A percentile compares a stretch with the other conserved stretches of the same genome.
These are phyloP conservation scores for Etheostoma cragini DNA, from an alignment of 2,113 vertebrate species.

Conservation along the genomic window DNA sequence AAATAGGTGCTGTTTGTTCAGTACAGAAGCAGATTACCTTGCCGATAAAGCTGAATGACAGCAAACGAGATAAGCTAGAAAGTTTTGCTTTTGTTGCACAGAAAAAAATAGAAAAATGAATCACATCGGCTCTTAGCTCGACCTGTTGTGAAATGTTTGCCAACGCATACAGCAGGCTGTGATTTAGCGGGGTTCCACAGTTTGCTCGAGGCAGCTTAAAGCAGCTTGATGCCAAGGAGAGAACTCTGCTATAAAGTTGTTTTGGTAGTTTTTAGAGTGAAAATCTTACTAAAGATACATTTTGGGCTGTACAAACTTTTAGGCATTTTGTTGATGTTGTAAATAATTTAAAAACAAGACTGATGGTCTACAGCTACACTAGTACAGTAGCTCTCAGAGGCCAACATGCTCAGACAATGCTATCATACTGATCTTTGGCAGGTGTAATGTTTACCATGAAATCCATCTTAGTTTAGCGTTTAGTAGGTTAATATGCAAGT, in stretches of 20 bases:
- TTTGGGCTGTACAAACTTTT: not conserved
- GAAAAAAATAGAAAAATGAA: not conserved
- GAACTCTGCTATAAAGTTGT: not conserved
- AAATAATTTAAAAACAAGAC: conserved; percentile 2
- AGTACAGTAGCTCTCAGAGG: not conserved
- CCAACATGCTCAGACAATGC: not conserved
- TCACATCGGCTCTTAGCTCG: conserved; percentile 29
- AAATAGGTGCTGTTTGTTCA: not conserved
- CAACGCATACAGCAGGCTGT: conserved; percentile 15
- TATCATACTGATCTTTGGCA: not conserved
- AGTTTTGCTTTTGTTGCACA: conserved; percentile 6
- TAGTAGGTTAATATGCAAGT: not conserved
- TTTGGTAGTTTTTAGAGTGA: not conserved
- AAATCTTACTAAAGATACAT: conserved; percentile 16
- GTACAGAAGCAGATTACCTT: not conserved
- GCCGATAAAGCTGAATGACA: not conserved
- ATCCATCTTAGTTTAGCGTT: not conserved
- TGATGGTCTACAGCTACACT: not conserved
- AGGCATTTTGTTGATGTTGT: not conserved
- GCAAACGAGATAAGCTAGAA: not conserved
- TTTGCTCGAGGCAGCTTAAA: conserved; percentile 38
- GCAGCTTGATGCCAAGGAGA: conserved; percentile 36
- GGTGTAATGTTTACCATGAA: not conserved
- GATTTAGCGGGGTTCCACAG: conserved; percentile 23
- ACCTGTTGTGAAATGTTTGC: conserved; percentile 44